Base-by-base conservation (phyloP, 2,888 invertebrate genomes). In the Carcina quercana region DNA sequence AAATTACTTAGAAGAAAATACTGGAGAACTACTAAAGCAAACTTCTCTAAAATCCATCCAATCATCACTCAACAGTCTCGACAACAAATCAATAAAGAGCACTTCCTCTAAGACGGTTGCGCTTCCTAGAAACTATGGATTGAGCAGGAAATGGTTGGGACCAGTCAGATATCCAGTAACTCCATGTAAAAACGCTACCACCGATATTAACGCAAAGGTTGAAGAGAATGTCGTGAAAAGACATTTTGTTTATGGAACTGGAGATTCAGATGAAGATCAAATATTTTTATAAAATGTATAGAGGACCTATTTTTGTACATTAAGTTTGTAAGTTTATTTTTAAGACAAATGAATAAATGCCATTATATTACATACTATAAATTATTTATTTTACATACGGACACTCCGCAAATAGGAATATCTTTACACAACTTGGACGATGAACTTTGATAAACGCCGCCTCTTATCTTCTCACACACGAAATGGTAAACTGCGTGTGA, bases 121-220 rank as follows among this genome's bases (percentile, higher is more conserved):
- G 3, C 58, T 88, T 39, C 88, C 88, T 5, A 74, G 88, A 37
- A 87, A 86, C 52, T 84, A 86, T 47, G 88, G 87, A 1, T 58
- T 88, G 21, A 82, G 89, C 35, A 71, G 89, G 43, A 83, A 82
- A 43, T 89, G 88, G 88, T 51, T 86, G 28, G 89, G 89, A 1
- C 89, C 88, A 12, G 87, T 89, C 1, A 68, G 84, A 42, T 89
- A 89, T 59, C 89, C 89, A 2, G 89, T 89, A 4, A 89, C 89
- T 17, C 89, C 89, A 24, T 84, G 87, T 32, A 88, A 88, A 51
- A 82, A 78, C 42, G 72, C 57, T 32, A 65, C 59, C 43, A 45
- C 49, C 28, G 30, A 49, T 34, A 49, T 56, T 34, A 59, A 59
- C 17, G 72, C 68, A 67, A 69, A 72, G 22, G 50, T 50, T 25